Evolutionary conservation across 2,888 invertebrate species (phyloP), one percentile per base, ranked within the genome.

Genomic region (Ellobium chinense): DNA sequence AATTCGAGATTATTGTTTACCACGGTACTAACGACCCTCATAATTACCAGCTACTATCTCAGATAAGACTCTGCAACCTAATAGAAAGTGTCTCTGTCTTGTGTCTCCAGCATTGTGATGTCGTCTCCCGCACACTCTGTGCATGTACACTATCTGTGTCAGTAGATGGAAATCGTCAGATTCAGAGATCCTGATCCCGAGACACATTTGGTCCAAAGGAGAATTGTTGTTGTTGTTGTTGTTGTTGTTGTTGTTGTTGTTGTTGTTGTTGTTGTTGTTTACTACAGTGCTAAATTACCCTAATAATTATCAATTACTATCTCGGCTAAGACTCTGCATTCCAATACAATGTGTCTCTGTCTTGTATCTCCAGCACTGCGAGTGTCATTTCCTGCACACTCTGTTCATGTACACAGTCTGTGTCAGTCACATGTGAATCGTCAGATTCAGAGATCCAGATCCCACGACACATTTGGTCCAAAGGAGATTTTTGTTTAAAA

Each of bases 161-260:
- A 95, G 95, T 91, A 95, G 90, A 95, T 94, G 31, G 95, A 95
- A 95, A 95, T 96, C 65, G 93, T 95, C 60, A n/a, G n/a, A n/a
- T n/a, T n/a, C n/a, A n/a, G n/a, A 58, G 21, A 58, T 24, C 58
- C 58, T 58, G 18, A 4, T 24, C 58, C 4, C 58, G 4, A 58
- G 58, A 24, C 4, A n/a, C n/a, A n/a, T n/a, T n/a, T n/a, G n/a
- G n/a, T n/a, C n/a, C n/a, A n/a, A n/a, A n/a, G n/a, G n/a, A n/a
- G n/a, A n/a, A 12, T 46, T 18, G 46, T 18, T 46, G 46, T 46
- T 46, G 46, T 18, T 46, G 46, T 46, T 46, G 46, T 46, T 12
- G 9, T 46, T 46, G 46, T 46, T 46, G 46, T 46, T 46, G 46
- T 46, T 46, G 46, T 46, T 46, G 46, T 46, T 46, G 18, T 46